Base-by-base conservation (phyloP, 2,113 vertebrate genomes). In the Tragelaphus buxtoni region DNA sequence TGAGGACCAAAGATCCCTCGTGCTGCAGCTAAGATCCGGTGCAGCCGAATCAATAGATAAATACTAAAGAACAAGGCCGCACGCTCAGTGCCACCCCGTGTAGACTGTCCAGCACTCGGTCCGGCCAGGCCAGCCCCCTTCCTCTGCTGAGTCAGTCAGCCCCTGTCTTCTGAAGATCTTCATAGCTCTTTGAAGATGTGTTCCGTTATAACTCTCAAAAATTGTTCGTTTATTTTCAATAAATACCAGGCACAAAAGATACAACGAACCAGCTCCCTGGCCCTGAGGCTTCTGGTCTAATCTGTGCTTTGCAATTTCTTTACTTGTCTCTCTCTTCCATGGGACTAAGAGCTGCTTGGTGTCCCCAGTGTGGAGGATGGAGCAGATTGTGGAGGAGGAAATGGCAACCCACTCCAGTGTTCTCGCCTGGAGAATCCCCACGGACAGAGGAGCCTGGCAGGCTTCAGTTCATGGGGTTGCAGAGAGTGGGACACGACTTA, bases 71-170 rank as follows among this genome's bases (percentile, higher is more conserved):
- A 3, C 32, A 61, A 32, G 60, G 13, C 28, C 2, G 6, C 26
- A 5, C 13, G 60, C 13, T 32, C 60, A 63, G 13, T 0, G 1
- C 30, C 60, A 16, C 30, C 30, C 30, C 30, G 6, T 4, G 60
- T 7, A 16, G 30, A 16, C 30, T 0, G 3, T 7, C 60, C 6
- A 7, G 60, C 60, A 8, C 30, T 7, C 7, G 30, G 60, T 16
- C 30, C 3, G 1, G 60, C 30, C 7, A 14, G 16, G 60, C 13
- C 6, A 1, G 30, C 7, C 60, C 60, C 60, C 8, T 32, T 8
- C 30, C 14, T 17, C 30, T 32, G 60, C 60, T 16, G 60, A 8
- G 30, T 16, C 30, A 8, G 30, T 63, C 3, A 7, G 30, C 13
- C 60, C 60, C 60, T 32, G 60, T 7, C 30, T 63, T 32, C 60